A percentile compares a stretch with the other conserved stretches of the same genome.
phyloP scores from a whole-genome alignment of 2,888 invertebrate genomes.

The Oithona nana region DNA sequence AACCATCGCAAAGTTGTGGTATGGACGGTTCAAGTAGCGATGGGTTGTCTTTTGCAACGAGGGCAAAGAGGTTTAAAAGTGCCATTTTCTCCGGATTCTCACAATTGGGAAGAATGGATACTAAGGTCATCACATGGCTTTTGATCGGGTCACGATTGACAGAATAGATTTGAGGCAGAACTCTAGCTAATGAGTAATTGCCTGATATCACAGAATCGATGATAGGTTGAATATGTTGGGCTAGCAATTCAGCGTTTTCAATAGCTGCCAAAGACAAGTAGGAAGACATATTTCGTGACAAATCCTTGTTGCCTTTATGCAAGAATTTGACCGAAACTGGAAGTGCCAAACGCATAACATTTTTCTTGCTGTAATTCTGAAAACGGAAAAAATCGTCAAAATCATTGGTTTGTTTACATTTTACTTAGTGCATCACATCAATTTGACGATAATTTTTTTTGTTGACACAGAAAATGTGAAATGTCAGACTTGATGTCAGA shows the following conservation, averaged over 20 bases:
- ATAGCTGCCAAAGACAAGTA: conserved; percentile 81
- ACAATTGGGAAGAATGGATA: conserved; percentile 57
- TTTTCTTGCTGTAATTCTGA: conserved; percentile 47
- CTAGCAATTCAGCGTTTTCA: conserved; percentile 64
- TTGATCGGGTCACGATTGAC: conserved; percentile 69
- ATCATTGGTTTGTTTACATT: too few species aligned
- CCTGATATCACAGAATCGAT: conserved; percentile 76
- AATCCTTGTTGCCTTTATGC: conserved; percentile 69
- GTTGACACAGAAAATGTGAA: too few species aligned
- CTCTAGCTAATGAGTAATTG: conserved; percentile 67
- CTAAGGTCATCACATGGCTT: conserved; percentile 60
- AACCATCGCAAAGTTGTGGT: conserved; percentile 56
- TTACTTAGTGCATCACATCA: too few species aligned
- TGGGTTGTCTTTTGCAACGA: conserved; percentile 60
- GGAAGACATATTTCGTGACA: conserved; percentile 71
- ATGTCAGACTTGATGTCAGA: too few species aligned
- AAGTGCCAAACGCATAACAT: conserved; percentile 60
- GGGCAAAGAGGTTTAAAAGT: conserved; percentile 56
- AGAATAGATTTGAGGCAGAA: conserved; percentile 72
- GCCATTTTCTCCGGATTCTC: conserved; percentile 69
- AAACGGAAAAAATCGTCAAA: conserved; percentile 23
- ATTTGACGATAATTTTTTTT: too few species aligned
- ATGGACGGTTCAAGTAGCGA: conserved; percentile 60
- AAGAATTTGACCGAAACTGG: conserved; percentile 80
- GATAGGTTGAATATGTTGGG: conserved; percentile 69